phyloP scores from a whole-genome alignment of 2,797 vertebrate species.

The Acipenser ruthenus region DNA sequence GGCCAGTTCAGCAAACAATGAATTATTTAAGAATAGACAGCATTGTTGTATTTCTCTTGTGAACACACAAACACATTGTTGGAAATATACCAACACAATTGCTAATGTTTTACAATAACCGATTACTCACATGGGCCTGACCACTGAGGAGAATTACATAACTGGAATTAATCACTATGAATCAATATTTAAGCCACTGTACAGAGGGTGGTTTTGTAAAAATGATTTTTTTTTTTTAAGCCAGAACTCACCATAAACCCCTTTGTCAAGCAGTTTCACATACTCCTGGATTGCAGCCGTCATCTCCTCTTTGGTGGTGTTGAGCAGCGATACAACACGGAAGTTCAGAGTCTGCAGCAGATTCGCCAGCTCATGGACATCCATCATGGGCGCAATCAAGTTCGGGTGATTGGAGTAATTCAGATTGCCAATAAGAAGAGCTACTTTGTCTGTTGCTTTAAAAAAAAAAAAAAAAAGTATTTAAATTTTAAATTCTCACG shows the following conservation, averaged over 20 bases:
- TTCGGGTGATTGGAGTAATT: conserved; percentile 65
- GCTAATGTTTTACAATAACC: no score
- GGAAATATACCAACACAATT: no score
- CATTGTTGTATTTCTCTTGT: no score
- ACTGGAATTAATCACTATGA: no score
- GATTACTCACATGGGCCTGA: no score
- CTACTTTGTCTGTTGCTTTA: conserved; percentile 77
- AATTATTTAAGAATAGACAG: no score
- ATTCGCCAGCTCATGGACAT: conserved; percentile 70
- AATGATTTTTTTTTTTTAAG: background rate
- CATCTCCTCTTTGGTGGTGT: conserved; percentile 75
- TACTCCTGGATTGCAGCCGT: conserved; percentile 59
- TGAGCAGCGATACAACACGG: conserved; percentile 77
- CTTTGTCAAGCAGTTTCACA: conserved; percentile 69
- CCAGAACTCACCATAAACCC: conserved; percentile 72
- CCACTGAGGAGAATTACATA: no score
- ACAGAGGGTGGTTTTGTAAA: no score
- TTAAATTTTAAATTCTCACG: background rate
- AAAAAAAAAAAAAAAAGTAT: background rate
- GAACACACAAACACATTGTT: no score
- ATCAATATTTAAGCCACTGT: no score
- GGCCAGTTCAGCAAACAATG: no score
- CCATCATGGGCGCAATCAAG: conserved; percentile 71
- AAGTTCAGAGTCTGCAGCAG: conserved; percentile 70
- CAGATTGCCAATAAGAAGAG: conserved; percentile 78